Percentiles rank a stretch among this genome's conserved stretches.
phyloP scores from a whole-genome alignment of 2,113 vertebrate genomes.

The Actenoides lindsayi region DNA sequence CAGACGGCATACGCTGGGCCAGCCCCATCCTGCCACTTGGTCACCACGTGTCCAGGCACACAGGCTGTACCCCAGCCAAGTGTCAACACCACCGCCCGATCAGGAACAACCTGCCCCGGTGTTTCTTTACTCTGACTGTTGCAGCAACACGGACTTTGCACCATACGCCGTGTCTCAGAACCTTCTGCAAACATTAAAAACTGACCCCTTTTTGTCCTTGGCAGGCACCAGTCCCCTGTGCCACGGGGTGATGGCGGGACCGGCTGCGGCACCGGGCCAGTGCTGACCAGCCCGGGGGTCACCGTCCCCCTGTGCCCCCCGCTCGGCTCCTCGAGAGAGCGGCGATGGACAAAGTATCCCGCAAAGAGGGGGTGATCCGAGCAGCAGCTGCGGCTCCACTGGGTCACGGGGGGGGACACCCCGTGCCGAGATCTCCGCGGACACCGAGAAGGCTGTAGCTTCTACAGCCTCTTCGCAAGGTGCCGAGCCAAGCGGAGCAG shows the following conservation, averaged over 20 bases:
- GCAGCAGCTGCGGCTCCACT: accelerated
- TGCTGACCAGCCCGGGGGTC: background rate
- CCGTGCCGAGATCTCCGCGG: accelerated
- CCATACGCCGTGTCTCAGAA: background rate
- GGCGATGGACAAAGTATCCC: accelerated
- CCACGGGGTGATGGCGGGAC: accelerated
- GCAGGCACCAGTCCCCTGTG: background rate
- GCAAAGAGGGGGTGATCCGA: accelerated
- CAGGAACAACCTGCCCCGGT: background rate
- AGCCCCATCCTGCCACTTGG: background rate
- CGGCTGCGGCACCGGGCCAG: accelerated
- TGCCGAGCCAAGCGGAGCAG: background rate
- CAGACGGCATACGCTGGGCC: accelerated
- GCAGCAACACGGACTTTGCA: background rate
- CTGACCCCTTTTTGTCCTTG: background rate
- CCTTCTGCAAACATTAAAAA: background rate
- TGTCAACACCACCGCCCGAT: accelerated
- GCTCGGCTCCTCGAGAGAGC: accelerated
- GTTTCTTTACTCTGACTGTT: background rate
- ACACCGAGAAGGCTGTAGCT: accelerated
- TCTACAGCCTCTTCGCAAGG: background rate
- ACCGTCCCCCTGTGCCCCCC: background rate
- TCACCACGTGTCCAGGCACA: accelerated
- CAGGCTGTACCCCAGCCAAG: accelerated
- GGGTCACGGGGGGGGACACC: accelerated